Conservation (phyloP, 2,888 invertebrate genomes). For the Cinara cedri region DNA sequence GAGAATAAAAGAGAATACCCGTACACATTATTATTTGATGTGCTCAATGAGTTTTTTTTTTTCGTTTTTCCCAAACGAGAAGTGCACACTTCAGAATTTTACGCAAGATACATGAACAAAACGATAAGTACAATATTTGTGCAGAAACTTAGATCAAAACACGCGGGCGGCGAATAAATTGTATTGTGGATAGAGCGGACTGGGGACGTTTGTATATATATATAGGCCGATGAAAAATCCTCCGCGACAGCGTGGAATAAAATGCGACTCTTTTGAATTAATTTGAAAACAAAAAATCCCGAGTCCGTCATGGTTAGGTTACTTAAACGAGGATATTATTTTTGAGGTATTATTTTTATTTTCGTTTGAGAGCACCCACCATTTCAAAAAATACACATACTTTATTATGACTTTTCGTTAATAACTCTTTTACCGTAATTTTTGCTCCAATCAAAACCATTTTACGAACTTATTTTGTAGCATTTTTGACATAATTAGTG, state of each 20-base stretch:
- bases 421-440: not conserved
- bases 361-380: too few relatives aligned
- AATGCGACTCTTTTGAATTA: not conserved
- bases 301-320: too few relatives aligned
- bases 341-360: too few relatives aligned
- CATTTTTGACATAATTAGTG: too few relatives aligned
- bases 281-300: not conserved
- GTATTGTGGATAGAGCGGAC: not conserved
- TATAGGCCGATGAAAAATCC: not conserved
- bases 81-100: conserved; percentile 22
- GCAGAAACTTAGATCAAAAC: not conserved
- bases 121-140: conserved; percentile 1
- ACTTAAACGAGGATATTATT: too few relatives aligned
- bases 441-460: too few relatives aligned
- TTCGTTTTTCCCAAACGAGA: not conserved
- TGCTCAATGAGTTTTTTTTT: conserved; percentile 18
- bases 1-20: conserved; percentile 27
- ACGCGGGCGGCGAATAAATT: not conserved
- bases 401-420: too few relatives aligned
- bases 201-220: not conserved
- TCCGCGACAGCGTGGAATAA: not conserved
- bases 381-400: too few relatives aligned
- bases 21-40: conserved; percentile 23
- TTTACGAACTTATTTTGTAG: too few relatives aligned
- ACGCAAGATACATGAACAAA: conserved; percentile 15